A percentile compares a stretch with the other conserved stretches of the same genome.
Evolutionary conservation across 1,140 invertebrate species (phyloP).

Genomic region (Maconellicoccus hirsutus): DNA sequence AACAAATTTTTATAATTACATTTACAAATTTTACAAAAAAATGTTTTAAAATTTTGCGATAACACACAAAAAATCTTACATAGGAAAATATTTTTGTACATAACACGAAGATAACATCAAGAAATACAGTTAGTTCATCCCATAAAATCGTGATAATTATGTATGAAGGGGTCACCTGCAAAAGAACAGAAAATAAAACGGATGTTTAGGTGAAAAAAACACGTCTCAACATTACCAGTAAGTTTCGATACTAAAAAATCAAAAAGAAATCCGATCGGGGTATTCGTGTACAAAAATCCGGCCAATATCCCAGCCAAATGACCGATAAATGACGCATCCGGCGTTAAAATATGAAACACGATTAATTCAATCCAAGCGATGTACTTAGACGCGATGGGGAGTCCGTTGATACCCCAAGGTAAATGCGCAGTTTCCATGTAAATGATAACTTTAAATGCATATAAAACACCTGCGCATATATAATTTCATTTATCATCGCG

Average conservation of each 20-base stretch:
- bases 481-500: conserved; percentile 24
- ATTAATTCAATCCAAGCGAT: conserved; percentile 56
- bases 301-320: conserved; percentile 59
- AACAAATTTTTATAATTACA: too few species aligned
- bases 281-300: conserved; percentile 50
- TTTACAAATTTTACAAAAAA: too few species aligned
- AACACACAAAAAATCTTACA: too few species aligned
- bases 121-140: background rate
- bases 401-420: conserved; percentile 38
- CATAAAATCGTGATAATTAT: background rate
- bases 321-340: conserved; percentile 47
- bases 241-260: conserved; percentile 36
- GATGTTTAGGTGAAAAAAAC: background rate
- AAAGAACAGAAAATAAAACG: background rate
- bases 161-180: background rate
- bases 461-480: conserved; percentile 43
- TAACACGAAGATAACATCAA: too few species aligned
- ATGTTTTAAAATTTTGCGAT: too few species aligned
- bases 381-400: conserved; percentile 46
- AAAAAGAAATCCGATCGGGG: conserved; percentile 44
- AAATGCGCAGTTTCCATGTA: conserved; percentile 38
- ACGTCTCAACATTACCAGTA: conserved; percentile 32
- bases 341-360: conserved; percentile 51
- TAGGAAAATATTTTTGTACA: too few species aligned
- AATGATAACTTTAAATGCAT: conserved; percentile 55